Evolutionary conservation across 2,888 invertebrate genomes (phyloP), one percentile per base, ranked within the genome.

Genomic region (Aproaerema taeniolella): DNA sequence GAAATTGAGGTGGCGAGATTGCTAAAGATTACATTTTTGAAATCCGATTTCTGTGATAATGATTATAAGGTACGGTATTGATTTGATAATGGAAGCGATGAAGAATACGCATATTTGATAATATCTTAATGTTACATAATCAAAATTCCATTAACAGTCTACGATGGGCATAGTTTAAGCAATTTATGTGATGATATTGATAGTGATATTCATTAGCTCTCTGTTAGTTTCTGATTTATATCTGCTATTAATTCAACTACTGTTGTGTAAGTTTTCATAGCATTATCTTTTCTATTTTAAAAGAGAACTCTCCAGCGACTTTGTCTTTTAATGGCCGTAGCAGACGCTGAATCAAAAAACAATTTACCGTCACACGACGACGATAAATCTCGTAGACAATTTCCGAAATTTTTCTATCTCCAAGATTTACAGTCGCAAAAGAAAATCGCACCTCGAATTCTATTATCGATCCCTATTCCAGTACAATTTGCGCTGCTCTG

Each of bases 401-500:
- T 79, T 83, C 80, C 80, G 72, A 82, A 85, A 80, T 70, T 79
- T 81, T 81, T 78, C 78, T 73, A 81, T 82, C 79, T 70, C 66
- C 60, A 71, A 79, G 78, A 81, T 77, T 77, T 79, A 80, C 74
- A 76, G 69, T 67, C 75, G 69, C 64, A 65, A 46, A 72, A 78
- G 80, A 80, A 80, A 77, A 81, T 83, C 74, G 69, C 78, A 77
- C 80, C 80, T 80, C 70, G 74, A 78, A 82, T 81, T 67, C 73
- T 67, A 82, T 83, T 83, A 85, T 83, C 76, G 83, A 83, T 81
- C 80, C 79, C 76, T 74, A 76, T 81, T 77, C 55, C 74, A 70
- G 78, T 71, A 75, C 83, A 85, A 82, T 83, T 83, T 83, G 70
- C 76, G 67, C 53, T 67, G 71, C 69, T 73, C 65, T 62, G 65